Conservation (phyloP, 2,797 vertebrate genomes). For the Botia kubotai region DNA sequence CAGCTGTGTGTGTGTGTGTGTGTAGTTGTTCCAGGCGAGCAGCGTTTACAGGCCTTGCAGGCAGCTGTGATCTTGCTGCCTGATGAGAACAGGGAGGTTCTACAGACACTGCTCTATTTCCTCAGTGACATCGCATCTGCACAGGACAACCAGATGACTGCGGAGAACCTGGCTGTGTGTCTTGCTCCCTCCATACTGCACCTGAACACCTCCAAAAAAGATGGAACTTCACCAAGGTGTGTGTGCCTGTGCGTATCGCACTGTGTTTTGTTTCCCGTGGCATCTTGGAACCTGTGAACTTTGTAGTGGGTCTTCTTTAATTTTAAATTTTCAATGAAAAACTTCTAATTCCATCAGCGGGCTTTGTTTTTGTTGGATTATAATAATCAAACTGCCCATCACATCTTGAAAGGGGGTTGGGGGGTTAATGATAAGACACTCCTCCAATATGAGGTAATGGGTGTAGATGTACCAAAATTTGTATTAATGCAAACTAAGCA, state of each 20-base stretch:
- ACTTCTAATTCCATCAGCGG: too few species aligned
- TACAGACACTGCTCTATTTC: constrained; percentile 88
- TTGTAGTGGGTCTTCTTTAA: neutral
- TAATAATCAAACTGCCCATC: too few species aligned
- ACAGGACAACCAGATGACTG: constrained; percentile 87
- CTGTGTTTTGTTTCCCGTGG: neutral
- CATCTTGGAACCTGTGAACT: neutral
- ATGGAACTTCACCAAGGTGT: constrained; percentile 82
- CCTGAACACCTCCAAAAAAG: constrained; percentile 85
- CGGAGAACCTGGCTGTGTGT: constrained; percentile 85
- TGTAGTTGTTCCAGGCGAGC: constrained; percentile 83
- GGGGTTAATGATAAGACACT: too few species aligned
- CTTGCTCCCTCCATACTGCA: constrained; percentile 88
- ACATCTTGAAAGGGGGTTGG: too few species aligned
- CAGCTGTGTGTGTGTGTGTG: neutral
- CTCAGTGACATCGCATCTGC: constrained; percentile 85
- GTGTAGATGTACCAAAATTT: neutral
- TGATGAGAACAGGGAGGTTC: constrained; percentile 86
- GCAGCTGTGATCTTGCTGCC: constrained; percentile 83
- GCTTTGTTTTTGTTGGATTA: too few species aligned
- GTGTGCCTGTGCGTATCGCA: neutral
- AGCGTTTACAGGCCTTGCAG: constrained; percentile 80
- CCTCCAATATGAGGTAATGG: neutral
- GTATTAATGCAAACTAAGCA: neutral
- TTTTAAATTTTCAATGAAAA: neutral